A percentile compares a stretch with the other conserved stretches of the same genome.
These are phyloP conservation scores for Meandrina meandrites DNA, from an alignment of 92 coral and sea anemone genomes.

Conservation along the genomic window DNA sequence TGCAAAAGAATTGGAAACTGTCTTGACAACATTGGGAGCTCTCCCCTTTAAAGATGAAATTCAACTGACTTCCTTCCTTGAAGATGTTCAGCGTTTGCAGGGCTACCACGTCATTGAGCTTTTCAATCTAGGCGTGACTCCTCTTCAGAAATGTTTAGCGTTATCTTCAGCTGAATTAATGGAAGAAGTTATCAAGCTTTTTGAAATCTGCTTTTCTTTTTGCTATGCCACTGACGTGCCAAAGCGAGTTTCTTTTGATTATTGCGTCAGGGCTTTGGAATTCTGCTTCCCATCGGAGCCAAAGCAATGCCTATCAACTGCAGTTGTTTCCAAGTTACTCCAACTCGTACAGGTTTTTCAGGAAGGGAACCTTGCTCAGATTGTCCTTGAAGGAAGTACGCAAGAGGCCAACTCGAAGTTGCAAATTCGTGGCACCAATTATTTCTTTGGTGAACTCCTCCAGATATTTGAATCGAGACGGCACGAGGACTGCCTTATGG, in stretches of 20 bases:
- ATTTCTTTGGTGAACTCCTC: constrained; percentile 1
- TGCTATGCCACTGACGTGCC: background rate
- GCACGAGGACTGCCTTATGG: background rate
- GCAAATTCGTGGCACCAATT: background rate
- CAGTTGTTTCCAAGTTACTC: background rate
- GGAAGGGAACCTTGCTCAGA: background rate
- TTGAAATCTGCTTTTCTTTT: background rate
- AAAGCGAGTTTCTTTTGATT: background rate
- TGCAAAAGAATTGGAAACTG: background rate
- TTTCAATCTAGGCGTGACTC: background rate
- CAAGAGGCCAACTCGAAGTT: background rate
- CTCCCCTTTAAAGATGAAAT: background rate
- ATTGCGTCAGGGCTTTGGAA: background rate
- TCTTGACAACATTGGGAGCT: background rate
- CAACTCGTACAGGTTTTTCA: constrained; percentile 14
- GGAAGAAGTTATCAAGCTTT: background rate
- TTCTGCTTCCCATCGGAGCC: constrained; percentile 13
- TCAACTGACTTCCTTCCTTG: background rate
- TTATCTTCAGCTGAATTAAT: background rate
- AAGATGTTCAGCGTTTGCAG: background rate
- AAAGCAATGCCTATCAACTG: background rate
- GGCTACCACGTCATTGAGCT: constrained; percentile 4
- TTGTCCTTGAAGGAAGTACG: background rate
- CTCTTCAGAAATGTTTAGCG: background rate
- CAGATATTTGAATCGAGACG: background rate